Base-by-base conservation (phyloP, 2,888 invertebrate species). In the Archips xylosteana region DNA sequence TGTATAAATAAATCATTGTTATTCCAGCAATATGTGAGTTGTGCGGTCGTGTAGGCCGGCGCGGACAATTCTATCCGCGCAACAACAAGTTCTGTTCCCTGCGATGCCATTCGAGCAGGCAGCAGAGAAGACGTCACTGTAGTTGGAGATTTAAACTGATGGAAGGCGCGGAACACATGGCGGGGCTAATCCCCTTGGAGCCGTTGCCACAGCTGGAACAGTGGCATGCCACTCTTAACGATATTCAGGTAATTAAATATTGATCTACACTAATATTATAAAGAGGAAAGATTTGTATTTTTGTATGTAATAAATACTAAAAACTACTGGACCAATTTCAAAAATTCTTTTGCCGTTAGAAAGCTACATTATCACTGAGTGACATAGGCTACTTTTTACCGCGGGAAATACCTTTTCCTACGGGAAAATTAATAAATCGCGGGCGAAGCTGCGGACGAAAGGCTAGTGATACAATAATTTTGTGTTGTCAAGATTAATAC, bases 101-200 rank as follows among this genome's bases (percentile, higher is more conserved):
- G 76, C 81, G 91, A 89, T 94, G 94, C 78, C 81, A 88, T 78
- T 75, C 81, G 32, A 92, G 91, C 85, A 84, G 57, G 13, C 42
- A 36, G 15, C 39, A 32, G 23, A 85, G 88, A 73, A 83, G 83
- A n/a, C 81, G 86, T 66, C 85, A 85, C 73, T 84, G 82, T 78
- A 92, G 87, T 76, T 94, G 92, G 92, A 86, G 87, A 77, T 94
- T 94, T 75, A 91, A 86, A 80, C 85, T 94, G 63, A 94, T 93
- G 94, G 95, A 94, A 80, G 89, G 90, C 54, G 85, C 92, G 15
- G 94, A 94, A 77, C 93, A 94, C 79, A 91, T 95, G 90, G 93
- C 87, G 70, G 95, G 94, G 5, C 82, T 94, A 82, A 94, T 95
- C 75, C 95, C 95, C 9, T 77, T 94, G 75, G 94, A 95, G 81